Evolutionary conservation across 2,888 invertebrate genomes (phyloP).

Genomic region (Nymphalis c-album): DNA sequence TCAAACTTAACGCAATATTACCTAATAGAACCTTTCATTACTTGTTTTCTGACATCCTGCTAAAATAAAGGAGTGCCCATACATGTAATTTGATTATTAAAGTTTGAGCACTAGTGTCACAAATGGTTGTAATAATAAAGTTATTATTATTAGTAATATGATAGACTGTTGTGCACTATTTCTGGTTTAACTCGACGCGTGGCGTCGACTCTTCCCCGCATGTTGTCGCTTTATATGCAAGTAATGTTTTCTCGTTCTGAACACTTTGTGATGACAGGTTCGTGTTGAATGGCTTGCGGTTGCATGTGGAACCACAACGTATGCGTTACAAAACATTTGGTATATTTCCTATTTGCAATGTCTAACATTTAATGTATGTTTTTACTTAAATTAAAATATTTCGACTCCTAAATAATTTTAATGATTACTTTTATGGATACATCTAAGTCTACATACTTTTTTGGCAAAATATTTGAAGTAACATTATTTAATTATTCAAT

Average conservation of each 20-base stretch:
- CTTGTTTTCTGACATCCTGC: slow-evolving; percentile 65
- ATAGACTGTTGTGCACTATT: slow-evolving; percentile 79
- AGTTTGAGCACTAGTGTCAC: slow-evolving; percentile 71
- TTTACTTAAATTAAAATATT: slow-evolving; percentile 71
- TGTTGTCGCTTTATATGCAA: slow-evolving; percentile 55
- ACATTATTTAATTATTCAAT: slow-evolving; percentile 82
- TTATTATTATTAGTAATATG: slow-evolving; percentile 70
- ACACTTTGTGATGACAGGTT: slow-evolving; percentile 72
- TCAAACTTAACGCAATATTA: slow-evolving; percentile 6
- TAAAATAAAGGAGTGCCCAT: slow-evolving; percentile 64
- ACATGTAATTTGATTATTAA: slow-evolving; percentile 56
- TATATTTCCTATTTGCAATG: slow-evolving; percentile 60
- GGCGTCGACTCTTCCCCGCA: slow-evolving; percentile 47
- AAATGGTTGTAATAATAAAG: slow-evolving; percentile 79
- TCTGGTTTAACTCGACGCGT: slow-evolving; percentile 66
- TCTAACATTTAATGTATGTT: slow-evolving; percentile 61
- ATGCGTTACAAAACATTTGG: slow-evolving; percentile 46
- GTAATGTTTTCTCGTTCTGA: slow-evolving; percentile 42
- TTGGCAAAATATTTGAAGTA: slow-evolving; percentile 80
- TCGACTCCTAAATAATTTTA: slow-evolving; percentile 74
- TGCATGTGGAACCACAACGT: slow-evolving; percentile 54
- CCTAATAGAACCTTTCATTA: slow-evolving; percentile 22
- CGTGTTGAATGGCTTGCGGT: slow-evolving; percentile 41
- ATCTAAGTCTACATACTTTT: slow-evolving; percentile 70
- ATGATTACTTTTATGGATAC: slow-evolving; percentile 78